These are phyloP conservation scores for Petrocephalus microphthalmus DNA, from an alignment of 2,113 vertebrate species.

Conservation along the genomic window DNA sequence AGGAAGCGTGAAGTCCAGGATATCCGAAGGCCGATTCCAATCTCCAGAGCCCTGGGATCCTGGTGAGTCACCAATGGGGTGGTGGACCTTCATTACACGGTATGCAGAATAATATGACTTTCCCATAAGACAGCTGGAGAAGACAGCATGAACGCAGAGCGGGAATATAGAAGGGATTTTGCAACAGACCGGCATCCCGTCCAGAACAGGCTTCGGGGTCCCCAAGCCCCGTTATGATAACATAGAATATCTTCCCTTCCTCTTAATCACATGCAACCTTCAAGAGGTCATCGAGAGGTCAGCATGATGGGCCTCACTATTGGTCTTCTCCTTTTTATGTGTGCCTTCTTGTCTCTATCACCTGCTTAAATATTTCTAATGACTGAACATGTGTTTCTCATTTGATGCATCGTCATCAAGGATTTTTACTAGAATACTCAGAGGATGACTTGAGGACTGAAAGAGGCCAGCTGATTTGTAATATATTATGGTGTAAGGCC, in stretches of 20 bases:
- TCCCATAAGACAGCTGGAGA: background rate
- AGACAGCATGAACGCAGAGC: background rate
- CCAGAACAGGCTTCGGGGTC: background rate
- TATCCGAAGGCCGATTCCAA: background rate
- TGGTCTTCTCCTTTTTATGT: background rate
- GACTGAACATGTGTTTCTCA: slow-evolving; percentile 42
- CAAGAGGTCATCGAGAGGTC: background rate
- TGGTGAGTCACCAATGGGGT: background rate
- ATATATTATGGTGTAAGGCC: background rate
- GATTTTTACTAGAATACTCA: slow-evolving; percentile 12
- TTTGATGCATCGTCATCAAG: slow-evolving; percentile 36
- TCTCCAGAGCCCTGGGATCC: background rate
- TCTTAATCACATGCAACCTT: too few relatives aligned
- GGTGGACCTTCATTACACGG: background rate
- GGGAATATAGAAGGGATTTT: background rate
- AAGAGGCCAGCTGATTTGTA: background rate
- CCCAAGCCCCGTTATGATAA: background rate
- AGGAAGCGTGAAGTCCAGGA: background rate
- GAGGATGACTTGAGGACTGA: background rate
- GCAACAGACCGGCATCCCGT: background rate
- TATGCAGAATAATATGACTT: background rate
- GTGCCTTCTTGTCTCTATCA: background rate
- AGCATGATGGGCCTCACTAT: background rate
- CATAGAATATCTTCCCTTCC: background rate
- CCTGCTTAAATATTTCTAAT: slow-evolving; percentile 44